A percentile compares a stretch with the other conserved stretches of the same genome.
phyloP scores from a whole-genome alignment of 2,113 vertebrate genomes.

The Cottus gobio region DNA sequence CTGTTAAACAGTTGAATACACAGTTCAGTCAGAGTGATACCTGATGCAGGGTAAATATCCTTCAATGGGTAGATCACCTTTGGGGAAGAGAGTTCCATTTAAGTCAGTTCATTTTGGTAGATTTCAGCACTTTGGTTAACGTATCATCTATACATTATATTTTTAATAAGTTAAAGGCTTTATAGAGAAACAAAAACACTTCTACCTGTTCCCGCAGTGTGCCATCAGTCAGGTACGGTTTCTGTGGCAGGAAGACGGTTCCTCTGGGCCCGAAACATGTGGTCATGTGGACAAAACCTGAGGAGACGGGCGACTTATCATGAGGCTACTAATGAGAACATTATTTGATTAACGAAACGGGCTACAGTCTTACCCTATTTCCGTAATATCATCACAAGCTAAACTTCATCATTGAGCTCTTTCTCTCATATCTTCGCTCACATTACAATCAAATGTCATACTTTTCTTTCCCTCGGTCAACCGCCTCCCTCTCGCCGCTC shows the following conservation, averaged over 20 bases:
- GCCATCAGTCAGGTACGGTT: slow-evolving; percentile 94
- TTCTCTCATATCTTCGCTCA: neutral
- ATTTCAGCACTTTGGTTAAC: neutral
- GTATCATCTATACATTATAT: neutral
- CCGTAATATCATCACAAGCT: neutral
- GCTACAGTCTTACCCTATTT: neutral
- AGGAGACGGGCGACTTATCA: neutral
- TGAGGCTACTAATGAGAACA: neutral
- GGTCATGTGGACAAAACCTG: slow-evolving; percentile 90
- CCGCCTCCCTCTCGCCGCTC: neutral
- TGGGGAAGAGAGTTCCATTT: slow-evolving; percentile 25
- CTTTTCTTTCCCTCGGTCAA: neutral
- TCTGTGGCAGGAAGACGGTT: slow-evolving; percentile 94
- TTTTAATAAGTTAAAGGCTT: neutral
- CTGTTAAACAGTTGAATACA: neutral
- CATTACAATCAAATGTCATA: neutral
- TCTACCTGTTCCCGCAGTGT: slow-evolving; percentile 94
- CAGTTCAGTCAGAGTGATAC: slow-evolving; percentile 71
- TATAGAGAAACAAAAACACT: neutral
- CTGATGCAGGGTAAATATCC: slow-evolving; percentile 93
- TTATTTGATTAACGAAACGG: neutral
- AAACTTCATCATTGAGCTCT: neutral
- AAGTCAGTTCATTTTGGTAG: neutral
- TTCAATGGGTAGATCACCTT: slow-evolving; percentile 97
- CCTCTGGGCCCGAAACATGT: slow-evolving; percentile 93